Conservation (phyloP, 2,888 invertebrate genomes). For the Spialia ferax region DNA sequence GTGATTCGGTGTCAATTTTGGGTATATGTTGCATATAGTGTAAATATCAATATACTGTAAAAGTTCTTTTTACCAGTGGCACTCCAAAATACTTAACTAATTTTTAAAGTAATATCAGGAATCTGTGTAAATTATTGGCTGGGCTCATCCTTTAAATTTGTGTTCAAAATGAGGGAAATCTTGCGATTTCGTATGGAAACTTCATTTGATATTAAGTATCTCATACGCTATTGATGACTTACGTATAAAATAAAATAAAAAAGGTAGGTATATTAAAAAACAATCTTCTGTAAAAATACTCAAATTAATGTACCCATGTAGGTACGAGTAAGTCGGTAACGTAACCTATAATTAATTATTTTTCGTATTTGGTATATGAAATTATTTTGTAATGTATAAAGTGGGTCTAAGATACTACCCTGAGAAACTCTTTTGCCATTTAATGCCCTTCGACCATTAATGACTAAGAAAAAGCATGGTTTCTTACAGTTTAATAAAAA, state of each 20-base stretch:
- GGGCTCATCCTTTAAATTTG: neutral
- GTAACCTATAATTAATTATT: too few relatives aligned
- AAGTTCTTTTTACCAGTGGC: slow-evolving; percentile 10
- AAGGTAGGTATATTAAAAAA: too few relatives aligned
- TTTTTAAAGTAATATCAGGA: neutral
- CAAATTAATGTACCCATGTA: too few relatives aligned
- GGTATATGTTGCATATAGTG: slow-evolving; percentile 46
- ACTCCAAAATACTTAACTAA: neutral
- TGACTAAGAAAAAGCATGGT: neutral
- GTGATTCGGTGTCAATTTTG: slow-evolving; percentile 52
- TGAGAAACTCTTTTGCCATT: neutral
- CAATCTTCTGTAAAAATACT: too few relatives aligned
- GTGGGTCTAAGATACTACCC: neutral
- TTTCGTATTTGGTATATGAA: neutral
- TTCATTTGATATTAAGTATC: too few relatives aligned
- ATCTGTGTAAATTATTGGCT: neutral
- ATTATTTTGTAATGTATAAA: neutral
- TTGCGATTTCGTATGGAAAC: neutral
- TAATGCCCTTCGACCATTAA: neutral
- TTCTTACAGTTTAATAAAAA: neutral
- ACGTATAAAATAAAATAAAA: too few relatives aligned
- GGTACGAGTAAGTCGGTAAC: too few relatives aligned
- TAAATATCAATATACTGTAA: slow-evolving; percentile 40
- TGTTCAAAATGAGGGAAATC: neutral
- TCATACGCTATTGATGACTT: too few relatives aligned